These are phyloP conservation scores for Gnathochromis pfefferi DNA, from an alignment of 2,113 vertebrate genomes.

Conservation along the genomic window DNA sequence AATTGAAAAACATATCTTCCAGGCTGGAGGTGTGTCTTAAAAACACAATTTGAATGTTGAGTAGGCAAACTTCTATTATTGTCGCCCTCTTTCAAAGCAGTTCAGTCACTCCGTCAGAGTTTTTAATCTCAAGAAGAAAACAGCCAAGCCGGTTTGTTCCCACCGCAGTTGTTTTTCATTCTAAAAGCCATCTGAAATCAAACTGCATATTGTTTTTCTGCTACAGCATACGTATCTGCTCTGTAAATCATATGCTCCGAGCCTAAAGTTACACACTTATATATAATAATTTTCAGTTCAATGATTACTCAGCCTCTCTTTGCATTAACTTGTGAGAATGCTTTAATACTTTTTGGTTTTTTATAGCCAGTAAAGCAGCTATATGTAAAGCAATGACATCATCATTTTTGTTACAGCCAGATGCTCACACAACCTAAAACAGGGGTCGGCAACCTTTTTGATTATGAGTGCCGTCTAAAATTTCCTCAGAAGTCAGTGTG, in stretches of 20 bases:
- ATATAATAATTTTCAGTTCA: not conserved
- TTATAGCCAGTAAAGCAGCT: not conserved
- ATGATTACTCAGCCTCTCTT: not conserved
- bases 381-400: not conserved
- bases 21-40: not conserved
- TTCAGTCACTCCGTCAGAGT: not conserved
- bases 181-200: not conserved
- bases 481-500: not conserved
- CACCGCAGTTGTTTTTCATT: not conserved
- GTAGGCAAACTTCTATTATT: not conserved
- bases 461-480: not conserved
- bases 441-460: not conserved
- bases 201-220: not conserved
- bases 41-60: constrained; percentile 12
- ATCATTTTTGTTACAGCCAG: not conserved
- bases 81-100: not conserved
- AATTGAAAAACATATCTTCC: constrained; percentile 21
- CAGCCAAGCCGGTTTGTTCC: not conserved
- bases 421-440: not conserved
- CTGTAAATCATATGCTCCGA: not conserved
- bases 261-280: not conserved
- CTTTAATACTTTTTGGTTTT: not conserved
- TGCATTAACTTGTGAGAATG: not conserved
- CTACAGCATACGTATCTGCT: not conserved
- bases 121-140: constrained; percentile 5